Evolutionary conservation across 2,797 vertebrate species (phyloP).

Genomic region (Heterohyrax brucei): DNA sequence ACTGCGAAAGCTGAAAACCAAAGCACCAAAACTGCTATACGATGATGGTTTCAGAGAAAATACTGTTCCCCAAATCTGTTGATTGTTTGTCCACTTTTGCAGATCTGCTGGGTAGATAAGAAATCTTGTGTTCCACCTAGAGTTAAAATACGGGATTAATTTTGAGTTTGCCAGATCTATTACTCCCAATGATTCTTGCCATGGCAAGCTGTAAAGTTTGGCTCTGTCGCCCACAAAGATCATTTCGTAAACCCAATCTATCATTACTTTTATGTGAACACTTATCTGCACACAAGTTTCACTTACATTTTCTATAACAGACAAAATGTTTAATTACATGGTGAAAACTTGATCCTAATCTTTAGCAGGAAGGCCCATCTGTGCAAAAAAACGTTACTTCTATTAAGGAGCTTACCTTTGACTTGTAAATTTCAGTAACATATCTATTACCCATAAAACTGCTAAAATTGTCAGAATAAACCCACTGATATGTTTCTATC

Average conservation of each 20-base stretch:
- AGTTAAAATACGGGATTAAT: conserved; percentile 10
- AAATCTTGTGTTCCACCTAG: background rate
- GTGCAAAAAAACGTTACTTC: background rate
- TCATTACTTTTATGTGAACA: background rate
- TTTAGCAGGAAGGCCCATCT: background rate
- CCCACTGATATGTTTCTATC: background rate
- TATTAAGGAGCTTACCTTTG: background rate
- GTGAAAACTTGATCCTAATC: background rate
- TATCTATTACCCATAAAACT: background rate
- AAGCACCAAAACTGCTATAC: background rate
- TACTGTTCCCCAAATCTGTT: background rate
- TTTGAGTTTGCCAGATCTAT: background rate
- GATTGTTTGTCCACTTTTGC: background rate
- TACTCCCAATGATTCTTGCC: background rate
- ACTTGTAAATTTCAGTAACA: conserved; percentile 29
- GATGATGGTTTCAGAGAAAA: background rate
- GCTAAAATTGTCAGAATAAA: background rate
- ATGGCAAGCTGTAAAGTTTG: background rate
- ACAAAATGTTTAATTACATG: background rate
- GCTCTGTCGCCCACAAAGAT: background rate
- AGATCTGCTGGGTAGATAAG: background rate
- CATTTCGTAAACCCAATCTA: background rate
- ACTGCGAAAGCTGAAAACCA: background rate
- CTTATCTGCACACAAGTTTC: background rate
- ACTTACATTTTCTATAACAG: conserved; percentile 37